phyloP scores from a whole-genome alignment of 1,140 invertebrate species.

The Dufourea novaeangliae region DNA sequence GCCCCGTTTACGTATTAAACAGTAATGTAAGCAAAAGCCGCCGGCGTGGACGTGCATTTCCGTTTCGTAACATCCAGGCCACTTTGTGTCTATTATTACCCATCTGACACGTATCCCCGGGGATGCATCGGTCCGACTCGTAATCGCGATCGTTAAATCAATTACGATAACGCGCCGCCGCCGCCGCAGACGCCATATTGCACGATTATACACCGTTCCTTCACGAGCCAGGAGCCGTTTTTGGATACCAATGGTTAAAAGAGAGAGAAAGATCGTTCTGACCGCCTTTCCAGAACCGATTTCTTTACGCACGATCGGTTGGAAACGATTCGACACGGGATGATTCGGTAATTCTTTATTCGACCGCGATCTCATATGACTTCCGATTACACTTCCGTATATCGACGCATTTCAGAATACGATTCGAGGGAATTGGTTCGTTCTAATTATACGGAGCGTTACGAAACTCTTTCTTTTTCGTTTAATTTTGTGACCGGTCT shows the following conservation, averaged over 20 bases:
- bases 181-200: neutral
- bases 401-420: too few species aligned
- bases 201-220: neutral
- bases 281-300: neutral
- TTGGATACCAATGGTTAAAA: neutral
- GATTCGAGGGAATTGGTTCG: too few species aligned
- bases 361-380: too few species aligned
- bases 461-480: too few species aligned
- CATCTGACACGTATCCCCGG: constrained; percentile 47
- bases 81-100: constrained; percentile 64
- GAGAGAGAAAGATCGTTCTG: too few species aligned
- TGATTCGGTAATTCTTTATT: neutral
- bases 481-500: too few species aligned
- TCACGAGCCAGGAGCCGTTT: neutral
- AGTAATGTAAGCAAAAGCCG: constrained; percentile 57
- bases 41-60: constrained; percentile 58
- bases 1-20: constrained; percentile 60
- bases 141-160: constrained; percentile 59
- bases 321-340: neutral
- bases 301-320: neutral
- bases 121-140: constrained; percentile 24
- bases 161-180: constrained; percentile 51
- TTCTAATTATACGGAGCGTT: too few species aligned
- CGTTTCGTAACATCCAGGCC: constrained; percentile 64
- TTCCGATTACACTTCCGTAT: too few species aligned